Evolutionary conservation across 2,888 invertebrate genomes (phyloP), one percentile per base, ranked within the genome.

Genomic region (Fragum whitleyi): DNA sequence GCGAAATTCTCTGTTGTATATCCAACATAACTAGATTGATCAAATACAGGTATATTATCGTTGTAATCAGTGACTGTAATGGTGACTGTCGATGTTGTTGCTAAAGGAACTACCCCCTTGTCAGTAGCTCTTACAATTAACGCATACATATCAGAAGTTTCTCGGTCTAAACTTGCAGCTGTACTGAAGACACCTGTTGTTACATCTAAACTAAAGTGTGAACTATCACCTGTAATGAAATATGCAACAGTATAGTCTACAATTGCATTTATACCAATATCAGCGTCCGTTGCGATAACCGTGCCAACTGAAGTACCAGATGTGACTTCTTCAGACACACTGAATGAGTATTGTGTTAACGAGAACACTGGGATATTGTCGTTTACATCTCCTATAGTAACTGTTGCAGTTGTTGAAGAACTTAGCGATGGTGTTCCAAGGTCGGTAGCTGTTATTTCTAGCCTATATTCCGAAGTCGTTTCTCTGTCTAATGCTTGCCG

Each of bases 41-140:
- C 72, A 69, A 91, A 92, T 32, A 79, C 61, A 1, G 92, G 92
- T 19, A 67, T 72, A 76, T 92, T 91, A 83, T 92, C 92, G 73
- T 92, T 92, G 23, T 85, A 80, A 74, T 92, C 92, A 7, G 47
- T 77, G 57, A 92, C 74, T 7, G 79, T 87, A 26, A 92, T 86
- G 19, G 85, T 86, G 14, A 90, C 89, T 39, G 87, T 85, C 11
- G 78, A 81, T 23, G 87, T 86, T n/a, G 88, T 77, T 9, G 86
- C 83, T 7, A 86, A 74, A 19, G 81, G 68, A 0, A 88, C 88
- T 7, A 73, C 67, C 3, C 91, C 91, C 36, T 83, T 80, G 75
- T 92, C 92, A 7, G 72, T 59, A 0, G 90, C 91, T 28, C 86
- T 68, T 21, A 87, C 83, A 55, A 83, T 72, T 55, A 90, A 77